phyloP scores from a whole-genome alignment of 2,797 vertebrate species.

The Epinephelus awoara region DNA sequence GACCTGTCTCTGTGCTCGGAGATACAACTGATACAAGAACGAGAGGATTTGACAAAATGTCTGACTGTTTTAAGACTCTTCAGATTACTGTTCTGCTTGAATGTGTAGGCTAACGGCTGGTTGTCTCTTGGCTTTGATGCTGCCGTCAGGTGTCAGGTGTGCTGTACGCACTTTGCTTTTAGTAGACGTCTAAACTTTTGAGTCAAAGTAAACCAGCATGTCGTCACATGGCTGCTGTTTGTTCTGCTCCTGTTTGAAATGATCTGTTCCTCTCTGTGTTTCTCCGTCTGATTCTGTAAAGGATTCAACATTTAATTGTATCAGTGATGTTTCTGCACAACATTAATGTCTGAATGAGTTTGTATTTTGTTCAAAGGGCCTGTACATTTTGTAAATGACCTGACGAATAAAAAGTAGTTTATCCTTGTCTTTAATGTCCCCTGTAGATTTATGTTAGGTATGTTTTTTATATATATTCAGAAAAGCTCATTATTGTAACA shows the following conservation, averaged over 20 bases:
- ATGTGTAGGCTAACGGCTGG: background rate
- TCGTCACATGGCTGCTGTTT: slow-evolving; percentile 20
- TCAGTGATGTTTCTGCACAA: slow-evolving; percentile 16
- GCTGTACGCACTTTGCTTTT: background rate
- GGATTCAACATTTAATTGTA: background rate
- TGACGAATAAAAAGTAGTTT: slow-evolving; percentile 75
- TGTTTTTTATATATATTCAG: background rate
- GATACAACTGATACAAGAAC: background rate
- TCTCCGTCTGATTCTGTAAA: slow-evolving; percentile 7
- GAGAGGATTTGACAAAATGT: background rate
- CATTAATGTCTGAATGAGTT: slow-evolving; percentile 2
- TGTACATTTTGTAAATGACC: slow-evolving; percentile 81
- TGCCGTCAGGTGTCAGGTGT: slow-evolving; percentile 5
- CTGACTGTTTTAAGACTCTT: background rate
- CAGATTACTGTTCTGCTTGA: background rate
- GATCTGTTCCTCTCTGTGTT: slow-evolving; percentile 1
- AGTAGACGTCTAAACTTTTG: background rate
- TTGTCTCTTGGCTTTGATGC: background rate
- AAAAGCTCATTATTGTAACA: background rate
- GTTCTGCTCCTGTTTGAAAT: slow-evolving; percentile 18
- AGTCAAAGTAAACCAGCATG: slow-evolving; percentile 5
- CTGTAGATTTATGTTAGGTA: background rate
- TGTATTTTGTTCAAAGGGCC: slow-evolving; percentile 60
- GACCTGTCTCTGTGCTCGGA: background rate
- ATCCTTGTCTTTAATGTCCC: slow-evolving; percentile 51